Percentiles rank a stretch among this genome's conserved stretches.
Conservation (phyloP, 1,140 invertebrate species). For the Hestina assimilis region DNA sequence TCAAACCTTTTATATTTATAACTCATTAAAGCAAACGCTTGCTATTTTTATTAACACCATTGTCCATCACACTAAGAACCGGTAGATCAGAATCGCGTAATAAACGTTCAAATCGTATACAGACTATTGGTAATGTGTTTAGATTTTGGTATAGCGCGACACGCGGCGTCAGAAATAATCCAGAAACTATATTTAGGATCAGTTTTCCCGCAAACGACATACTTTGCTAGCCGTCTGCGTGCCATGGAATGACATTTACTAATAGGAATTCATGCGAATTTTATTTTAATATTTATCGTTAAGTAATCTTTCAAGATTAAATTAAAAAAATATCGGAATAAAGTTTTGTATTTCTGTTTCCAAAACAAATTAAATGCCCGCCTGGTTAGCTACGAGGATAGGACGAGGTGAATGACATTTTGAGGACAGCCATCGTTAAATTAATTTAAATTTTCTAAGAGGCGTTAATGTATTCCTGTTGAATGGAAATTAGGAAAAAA, state of each 20-base stretch:
- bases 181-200: constrained; percentile 63
- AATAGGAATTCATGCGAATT: background rate
- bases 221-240: constrained; percentile 41
- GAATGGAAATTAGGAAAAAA: too few relatives aligned
- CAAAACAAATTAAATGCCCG: too few relatives aligned
- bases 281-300: too few relatives aligned
- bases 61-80: background rate
- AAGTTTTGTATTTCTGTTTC: too few relatives aligned
- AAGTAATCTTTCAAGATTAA: too few relatives aligned
- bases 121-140: constrained; percentile 56
- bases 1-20: background rate
- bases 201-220: constrained; percentile 71
- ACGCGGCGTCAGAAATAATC: constrained; percentile 67
- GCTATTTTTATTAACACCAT: background rate
- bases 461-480: too few relatives aligned
- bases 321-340: too few relatives aligned
- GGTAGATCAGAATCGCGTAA: constrained; percentile 19
- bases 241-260: background rate
- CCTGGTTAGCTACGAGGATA: too few relatives aligned
- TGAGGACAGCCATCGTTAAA: too few relatives aligned
- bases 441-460: too few relatives aligned
- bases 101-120: constrained; percentile 52
- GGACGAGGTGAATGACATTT: too few relatives aligned
- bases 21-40: background rate
- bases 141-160: constrained; percentile 61